Conservation (phyloP, 2,113 vertebrate species). For the Dipodomys merriami region DNA sequence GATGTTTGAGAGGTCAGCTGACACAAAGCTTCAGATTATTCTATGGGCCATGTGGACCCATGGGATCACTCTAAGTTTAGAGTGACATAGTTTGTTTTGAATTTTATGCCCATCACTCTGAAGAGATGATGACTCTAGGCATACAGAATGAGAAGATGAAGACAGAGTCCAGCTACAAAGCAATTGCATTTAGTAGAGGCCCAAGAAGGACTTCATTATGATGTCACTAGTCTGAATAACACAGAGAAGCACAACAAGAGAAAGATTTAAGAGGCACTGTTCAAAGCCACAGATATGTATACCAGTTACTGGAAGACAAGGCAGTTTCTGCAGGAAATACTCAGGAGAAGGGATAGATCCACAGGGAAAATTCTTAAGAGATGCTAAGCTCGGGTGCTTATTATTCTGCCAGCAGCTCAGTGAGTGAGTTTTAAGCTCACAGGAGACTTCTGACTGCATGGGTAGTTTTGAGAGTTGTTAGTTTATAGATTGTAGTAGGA, state of each 20-base stretch:
- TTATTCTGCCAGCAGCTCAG: background rate
- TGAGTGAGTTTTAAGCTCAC: background rate
- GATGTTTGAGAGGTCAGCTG: background rate
- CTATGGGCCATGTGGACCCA: accelerated
- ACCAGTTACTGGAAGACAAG: background rate
- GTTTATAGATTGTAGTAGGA: conserved; percentile 4
- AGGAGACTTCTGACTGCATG: background rate
- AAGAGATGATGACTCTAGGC: background rate
- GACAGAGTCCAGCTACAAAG: background rate
- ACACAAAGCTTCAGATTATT: background rate
- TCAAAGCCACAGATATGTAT: background rate
- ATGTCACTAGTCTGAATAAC: background rate
- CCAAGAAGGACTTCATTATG: accelerated
- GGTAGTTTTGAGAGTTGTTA: conserved; percentile 28
- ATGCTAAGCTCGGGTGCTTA: background rate
- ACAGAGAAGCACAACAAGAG: background rate
- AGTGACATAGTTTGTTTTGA: background rate
- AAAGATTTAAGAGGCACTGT: background rate
- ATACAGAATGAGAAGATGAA: background rate
- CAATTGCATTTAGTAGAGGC: background rate
- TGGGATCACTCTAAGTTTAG: background rate
- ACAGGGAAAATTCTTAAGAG: background rate
- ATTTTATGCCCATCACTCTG: background rate
- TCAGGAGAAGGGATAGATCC: background rate
- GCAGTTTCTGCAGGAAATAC: background rate